These are phyloP conservation scores for Eospalax fontanierii DNA, from an alignment of 2,797 vertebrate genomes.

Conservation along the genomic window DNA sequence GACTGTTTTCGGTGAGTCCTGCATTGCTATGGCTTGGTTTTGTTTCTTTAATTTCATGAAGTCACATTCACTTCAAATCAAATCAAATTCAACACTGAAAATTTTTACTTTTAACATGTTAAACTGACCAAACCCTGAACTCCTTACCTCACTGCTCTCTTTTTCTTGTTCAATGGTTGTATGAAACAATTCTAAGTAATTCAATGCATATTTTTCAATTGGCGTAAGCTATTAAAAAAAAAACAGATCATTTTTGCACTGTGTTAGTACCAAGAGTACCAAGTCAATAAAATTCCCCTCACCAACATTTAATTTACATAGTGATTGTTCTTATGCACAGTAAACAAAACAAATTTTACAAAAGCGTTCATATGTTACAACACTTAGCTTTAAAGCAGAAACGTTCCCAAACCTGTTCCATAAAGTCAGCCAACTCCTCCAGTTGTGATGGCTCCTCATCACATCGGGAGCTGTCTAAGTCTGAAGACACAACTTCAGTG, in stretches of 20 bases:
- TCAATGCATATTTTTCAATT: slow-evolving; percentile 94
- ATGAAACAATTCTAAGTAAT: slow-evolving; percentile 94
- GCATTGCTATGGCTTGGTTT: not conserved
- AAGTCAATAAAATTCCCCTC: not conserved
- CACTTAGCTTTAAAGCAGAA: not conserved
- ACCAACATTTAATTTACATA: not conserved
- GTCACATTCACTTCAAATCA: not conserved
- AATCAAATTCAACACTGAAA: not conserved
- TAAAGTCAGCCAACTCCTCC: slow-evolving; percentile 93
- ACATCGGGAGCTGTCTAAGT: not conserved
- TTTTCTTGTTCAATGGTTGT: slow-evolving; percentile 88
- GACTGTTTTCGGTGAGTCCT: not conserved
- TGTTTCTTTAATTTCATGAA: not conserved
- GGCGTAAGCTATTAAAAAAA: slow-evolving; percentile 93
- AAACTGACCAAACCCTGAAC: not conserved
- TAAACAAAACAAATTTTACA: not conserved
- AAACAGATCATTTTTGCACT: slow-evolving; percentile 27
- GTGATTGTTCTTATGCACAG: not conserved
- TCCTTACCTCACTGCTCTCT: slow-evolving; percentile 90
- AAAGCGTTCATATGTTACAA: not conserved
- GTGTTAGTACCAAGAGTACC: slow-evolving; percentile 32
- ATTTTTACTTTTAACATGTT: not conserved
- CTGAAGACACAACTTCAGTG: not conserved
- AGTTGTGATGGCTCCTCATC: slow-evolving; percentile 88
- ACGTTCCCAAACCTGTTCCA: slow-evolving; percentile 91